Conservation (phyloP, 1,140 invertebrate genomes). For the Antheraea mylitta region DNA sequence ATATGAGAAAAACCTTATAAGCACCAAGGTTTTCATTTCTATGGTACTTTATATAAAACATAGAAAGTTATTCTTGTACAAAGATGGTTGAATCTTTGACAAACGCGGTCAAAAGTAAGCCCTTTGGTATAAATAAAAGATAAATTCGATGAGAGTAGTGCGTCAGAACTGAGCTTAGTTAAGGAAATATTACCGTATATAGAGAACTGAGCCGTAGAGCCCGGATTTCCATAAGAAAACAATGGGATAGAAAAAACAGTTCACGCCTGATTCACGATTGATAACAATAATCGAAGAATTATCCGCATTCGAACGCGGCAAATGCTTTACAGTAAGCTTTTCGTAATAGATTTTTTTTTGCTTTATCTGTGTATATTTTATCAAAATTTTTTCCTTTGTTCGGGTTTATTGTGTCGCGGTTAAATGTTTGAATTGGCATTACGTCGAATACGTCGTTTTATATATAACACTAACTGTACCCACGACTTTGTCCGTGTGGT, state of each 20-base stretch:
- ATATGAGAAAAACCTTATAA: neutral
- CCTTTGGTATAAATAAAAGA: slow-evolving; percentile 3
- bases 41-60: neutral
- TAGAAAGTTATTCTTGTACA: neutral
- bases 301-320: neutral
- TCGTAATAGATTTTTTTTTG: neutral
- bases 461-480: too few relatives aligned
- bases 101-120: slow-evolving; percentile 4
- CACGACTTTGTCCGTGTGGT: too few relatives aligned
- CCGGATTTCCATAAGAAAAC: slow-evolving; percentile 27
- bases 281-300: slow-evolving; percentile 21
- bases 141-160: neutral
- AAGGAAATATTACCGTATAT: slow-evolving; percentile 9
- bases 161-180: slow-evolving; percentile 4
- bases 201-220: neutral
- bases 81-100: slow-evolving; percentile 8
- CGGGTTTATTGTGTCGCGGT: neutral
- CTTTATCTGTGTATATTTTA: neutral
- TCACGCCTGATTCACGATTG: slow-evolving; percentile 19
- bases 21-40: neutral
- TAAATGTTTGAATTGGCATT: neutral
- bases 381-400: neutral
- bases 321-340: neutral
- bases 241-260: slow-evolving; percentile 26
- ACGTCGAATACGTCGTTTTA: too few relatives aligned